A percentile compares a stretch with the other conserved stretches of the same genome.
phyloP scores from a whole-genome alignment of 2,888 invertebrate genomes.

The Drosophila neonasuta region DNA sequence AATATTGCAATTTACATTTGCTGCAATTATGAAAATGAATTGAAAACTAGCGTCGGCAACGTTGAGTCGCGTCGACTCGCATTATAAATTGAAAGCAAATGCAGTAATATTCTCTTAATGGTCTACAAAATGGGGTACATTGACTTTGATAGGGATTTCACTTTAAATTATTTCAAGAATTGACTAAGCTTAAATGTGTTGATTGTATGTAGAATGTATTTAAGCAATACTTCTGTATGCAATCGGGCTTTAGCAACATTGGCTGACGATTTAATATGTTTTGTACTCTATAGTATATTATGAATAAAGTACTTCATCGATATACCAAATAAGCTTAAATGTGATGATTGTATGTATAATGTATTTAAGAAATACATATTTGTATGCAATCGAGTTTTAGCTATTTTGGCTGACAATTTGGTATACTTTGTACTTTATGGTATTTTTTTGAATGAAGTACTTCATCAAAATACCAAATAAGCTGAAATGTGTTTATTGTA shows the following conservation, averaged over 20 bases:
- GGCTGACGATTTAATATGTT: too few species aligned
- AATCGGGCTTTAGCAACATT: too few species aligned
- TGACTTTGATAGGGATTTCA: background rate
- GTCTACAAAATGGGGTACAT: constrained; percentile 8
- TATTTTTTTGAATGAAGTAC: too few species aligned
- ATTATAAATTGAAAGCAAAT: constrained; percentile 69
- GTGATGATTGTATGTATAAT: background rate
- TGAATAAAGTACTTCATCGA: too few species aligned
- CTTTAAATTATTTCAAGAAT: background rate
- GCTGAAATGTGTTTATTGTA: background rate
- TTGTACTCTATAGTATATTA: too few species aligned
- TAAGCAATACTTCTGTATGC: too few species aligned
- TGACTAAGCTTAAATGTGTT: background rate
- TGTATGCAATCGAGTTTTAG: too few species aligned
- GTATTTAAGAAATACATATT: too few species aligned
- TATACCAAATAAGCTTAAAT: background rate
- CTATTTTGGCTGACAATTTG: too few species aligned
- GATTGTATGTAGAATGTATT: too few species aligned
- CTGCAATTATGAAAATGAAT: constrained; percentile 78
- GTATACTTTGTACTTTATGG: too few species aligned
- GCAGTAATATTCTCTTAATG: constrained; percentile 32
- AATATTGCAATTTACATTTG: constrained; percentile 78
- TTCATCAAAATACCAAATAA: too few species aligned
- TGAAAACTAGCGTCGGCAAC: constrained; percentile 63
- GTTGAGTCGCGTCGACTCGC: constrained; percentile 26